Base-by-base conservation (phyloP, 2,888 invertebrate species). In the Helleia helle region DNA sequence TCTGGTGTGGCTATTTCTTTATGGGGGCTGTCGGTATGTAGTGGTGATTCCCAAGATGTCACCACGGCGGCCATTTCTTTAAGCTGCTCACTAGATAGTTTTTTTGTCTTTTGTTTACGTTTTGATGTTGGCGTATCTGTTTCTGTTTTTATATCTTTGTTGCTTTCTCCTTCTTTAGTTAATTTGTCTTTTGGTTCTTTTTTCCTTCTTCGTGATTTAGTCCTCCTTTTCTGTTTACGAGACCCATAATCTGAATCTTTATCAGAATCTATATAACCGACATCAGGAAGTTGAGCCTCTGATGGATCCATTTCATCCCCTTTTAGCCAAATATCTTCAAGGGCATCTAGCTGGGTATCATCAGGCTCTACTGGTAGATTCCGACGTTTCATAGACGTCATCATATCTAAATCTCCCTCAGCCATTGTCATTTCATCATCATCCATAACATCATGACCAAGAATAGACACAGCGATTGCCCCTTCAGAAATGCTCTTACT, bases 291-390 rank as follows among this genome's bases (percentile, higher is more conserved):
- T 26, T 71, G 74, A 0, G 86, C 83, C 49, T 86, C 86, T 0
- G 84, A 85, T 1, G 86, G 85, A 2, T 86, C 92, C 75, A 92
- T 91, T 75, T 93, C 92, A 34, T 91, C 92, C 22, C 93, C 93
- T 74, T 93, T 93, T 7, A 92, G 60, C 91, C 92, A 93, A 51
- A 93, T 92, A 56, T 93, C 92, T 71, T 92, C 92, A 2, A 93
- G 72, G 3, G 88, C 92, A 65, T 91, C 92, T 22, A 92, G 62
- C 48, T 91, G 91, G 30, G 89, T 88, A 54, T 92, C 93, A 59
- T 92, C 92, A 0, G 91, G 90, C 4, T 86, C 84, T 74, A 71
- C 50, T 1, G 59, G 86, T 84, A 59, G 69, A 55, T 64, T 75
- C 4, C 68, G 74, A 36, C 75, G 49, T 43, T 80, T 84, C 80